These are phyloP conservation scores for Toxotes lorentzi DNA, from an alignment of 2,797 vertebrate genomes.

Conservation along the genomic window DNA sequence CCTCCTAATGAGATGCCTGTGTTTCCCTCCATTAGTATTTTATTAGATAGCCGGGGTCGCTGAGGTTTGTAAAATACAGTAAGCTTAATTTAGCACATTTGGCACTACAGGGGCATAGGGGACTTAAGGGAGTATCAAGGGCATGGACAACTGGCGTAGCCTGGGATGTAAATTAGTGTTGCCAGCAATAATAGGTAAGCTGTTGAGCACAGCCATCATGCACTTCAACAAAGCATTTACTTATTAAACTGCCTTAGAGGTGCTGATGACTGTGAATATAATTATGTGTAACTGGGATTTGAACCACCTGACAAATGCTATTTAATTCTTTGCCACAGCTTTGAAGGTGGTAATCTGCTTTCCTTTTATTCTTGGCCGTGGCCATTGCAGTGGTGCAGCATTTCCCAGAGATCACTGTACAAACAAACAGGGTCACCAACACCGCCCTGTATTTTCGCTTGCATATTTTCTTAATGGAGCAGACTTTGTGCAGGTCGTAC, in stretches of 20 bases:
- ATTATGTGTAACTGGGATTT: conserved; percentile 42
- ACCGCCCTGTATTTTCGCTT: not conserved
- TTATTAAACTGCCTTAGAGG: conserved; percentile 56
- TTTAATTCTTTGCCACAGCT: conserved; percentile 25
- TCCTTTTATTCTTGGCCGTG: conserved; percentile 8
- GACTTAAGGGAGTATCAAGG: conserved; percentile 59
- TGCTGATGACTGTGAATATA: conserved; percentile 45
- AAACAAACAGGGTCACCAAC: conserved; percentile 1
- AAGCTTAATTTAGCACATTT: conserved; percentile 77
- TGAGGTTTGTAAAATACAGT: conserved; percentile 77
- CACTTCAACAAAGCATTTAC: conserved; percentile 55
- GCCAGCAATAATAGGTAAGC: conserved; percentile 51
- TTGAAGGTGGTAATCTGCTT: conserved; percentile 18
- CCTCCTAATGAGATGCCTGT: conserved; percentile 77
- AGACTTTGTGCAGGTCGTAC: not conserved
- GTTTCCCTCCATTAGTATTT: conserved; percentile 81
- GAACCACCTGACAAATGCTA: conserved; percentile 30
- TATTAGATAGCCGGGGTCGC: conserved; percentile 77
- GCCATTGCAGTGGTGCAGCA: not conserved
- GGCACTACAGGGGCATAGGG: conserved; percentile 57
- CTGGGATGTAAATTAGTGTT: conserved; percentile 63
- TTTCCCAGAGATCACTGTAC: conserved; percentile 11
- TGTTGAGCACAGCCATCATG: conserved; percentile 43
- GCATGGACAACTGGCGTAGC: conserved; percentile 50
- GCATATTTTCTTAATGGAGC: conserved; percentile 7